Percentiles rank a stretch among this genome's conserved stretches.
Evolutionary conservation across 2,113 vertebrate genomes (phyloP).

Genomic region (Zootoca vivipara): DNA sequence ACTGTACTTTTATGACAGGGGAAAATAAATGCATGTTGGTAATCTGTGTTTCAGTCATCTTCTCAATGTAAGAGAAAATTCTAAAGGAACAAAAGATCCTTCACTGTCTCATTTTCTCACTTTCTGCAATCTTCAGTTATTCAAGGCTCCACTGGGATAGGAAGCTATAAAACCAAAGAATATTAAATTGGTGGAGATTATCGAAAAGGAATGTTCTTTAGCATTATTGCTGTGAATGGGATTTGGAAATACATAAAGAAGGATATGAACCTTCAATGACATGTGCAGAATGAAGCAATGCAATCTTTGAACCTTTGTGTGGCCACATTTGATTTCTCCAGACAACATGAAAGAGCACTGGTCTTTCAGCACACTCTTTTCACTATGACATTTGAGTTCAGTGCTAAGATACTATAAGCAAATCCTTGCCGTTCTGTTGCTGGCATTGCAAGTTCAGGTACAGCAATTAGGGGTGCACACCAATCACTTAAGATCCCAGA

Average conservation of each 20-base stretch:
- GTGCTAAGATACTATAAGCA: conserved; percentile 48
- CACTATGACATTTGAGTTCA: conserved; percentile 46
- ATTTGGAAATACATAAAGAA: conserved; percentile 27
- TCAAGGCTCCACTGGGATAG: conserved; percentile 16
- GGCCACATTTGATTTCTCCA: conserved; percentile 25
- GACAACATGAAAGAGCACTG: conserved; percentile 33
- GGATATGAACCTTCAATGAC: not conserved
- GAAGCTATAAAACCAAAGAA: conserved; percentile 31
- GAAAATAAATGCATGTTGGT: not conserved
- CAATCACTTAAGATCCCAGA: no score
- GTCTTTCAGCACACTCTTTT: conserved; percentile 57
- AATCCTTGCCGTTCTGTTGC: conserved; percentile 43
- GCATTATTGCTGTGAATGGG: conserved; percentile 20
- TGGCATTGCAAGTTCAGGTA: conserved; percentile 17
- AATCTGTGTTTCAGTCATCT: not conserved
- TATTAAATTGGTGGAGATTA: conserved; percentile 15
- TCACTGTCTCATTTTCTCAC: not conserved
- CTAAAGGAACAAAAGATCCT: not conserved
- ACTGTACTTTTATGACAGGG: not conserved
- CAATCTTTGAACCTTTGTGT: conserved; percentile 1
- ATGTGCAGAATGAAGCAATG: not conserved
- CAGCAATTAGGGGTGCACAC: not conserved
- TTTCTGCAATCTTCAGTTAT: conserved; percentile 32
- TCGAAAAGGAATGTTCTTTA: conserved; percentile 42
- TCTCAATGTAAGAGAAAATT: conserved; percentile 20